These are phyloP conservation scores for Meloe dianella DNA, from an alignment of 2,888 invertebrate genomes.

Conservation along the genomic window DNA sequence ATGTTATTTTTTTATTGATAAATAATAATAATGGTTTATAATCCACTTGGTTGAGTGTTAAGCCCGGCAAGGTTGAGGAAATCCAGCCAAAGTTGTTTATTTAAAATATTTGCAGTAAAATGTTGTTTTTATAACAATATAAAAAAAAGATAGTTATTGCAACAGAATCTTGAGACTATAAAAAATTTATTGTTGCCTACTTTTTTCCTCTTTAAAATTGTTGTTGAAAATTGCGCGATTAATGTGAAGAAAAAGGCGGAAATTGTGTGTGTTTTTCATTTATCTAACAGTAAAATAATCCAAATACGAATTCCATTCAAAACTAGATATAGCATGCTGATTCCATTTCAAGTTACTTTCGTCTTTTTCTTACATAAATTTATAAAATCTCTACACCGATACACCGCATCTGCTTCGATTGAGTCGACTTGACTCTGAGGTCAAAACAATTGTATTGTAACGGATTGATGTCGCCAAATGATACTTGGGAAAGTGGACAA, in stretches of 20 bases:
- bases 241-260: conserved; percentile 3
- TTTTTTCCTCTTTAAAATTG: neutral
- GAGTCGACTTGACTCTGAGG: neutral
- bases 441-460: too few relatives aligned
- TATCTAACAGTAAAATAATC: conserved; percentile 16
- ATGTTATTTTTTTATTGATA: conserved; percentile 7
- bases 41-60: neutral
- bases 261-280: neutral
- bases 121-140: neutral
- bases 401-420: neutral
- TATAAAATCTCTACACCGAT: neutral
- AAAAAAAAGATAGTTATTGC: neutral
- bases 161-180: neutral
- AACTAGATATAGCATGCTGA: conserved; percentile 8
- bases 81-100: neutral
- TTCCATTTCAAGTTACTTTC: conserved; percentile 7
- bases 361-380: neutral
- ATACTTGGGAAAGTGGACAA: too few relatives aligned
- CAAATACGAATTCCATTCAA: conserved; percentile 8
- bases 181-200: neutral
- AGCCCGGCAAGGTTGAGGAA: conserved; percentile 1
- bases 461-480: too few relatives aligned
- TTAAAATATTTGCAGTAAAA: conserved; percentile 2
- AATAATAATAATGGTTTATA: neutral
- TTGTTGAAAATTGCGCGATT: neutral